Conservation (phyloP, 1,140 invertebrate species). For the Pinna nobilis region DNA sequence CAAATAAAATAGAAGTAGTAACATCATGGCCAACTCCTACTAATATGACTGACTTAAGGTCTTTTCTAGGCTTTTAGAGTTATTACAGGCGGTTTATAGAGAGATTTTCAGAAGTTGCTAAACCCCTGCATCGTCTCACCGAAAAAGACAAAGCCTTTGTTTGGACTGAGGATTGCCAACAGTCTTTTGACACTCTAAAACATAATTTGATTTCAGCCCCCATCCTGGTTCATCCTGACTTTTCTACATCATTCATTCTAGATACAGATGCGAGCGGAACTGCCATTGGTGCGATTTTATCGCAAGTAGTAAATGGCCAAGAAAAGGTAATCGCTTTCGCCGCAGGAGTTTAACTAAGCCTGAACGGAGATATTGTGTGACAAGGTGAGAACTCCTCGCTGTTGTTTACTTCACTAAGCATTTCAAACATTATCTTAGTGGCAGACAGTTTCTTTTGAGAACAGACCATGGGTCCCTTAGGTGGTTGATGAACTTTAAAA, state of each 20-base stretch:
- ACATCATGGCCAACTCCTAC: not conserved
- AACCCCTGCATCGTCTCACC: constrained; percentile 17
- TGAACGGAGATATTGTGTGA: not conserved
- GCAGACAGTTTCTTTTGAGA: not conserved
- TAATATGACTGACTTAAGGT: constrained; percentile 47
- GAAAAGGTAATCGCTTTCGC: constrained; percentile 11
- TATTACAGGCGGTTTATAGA: constrained; percentile 20
- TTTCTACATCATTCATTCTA: not conserved
- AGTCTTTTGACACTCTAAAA: constrained; percentile 20
- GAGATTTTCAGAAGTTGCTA: not conserved
- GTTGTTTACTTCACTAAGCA: constrained; percentile 16
- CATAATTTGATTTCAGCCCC: constrained; percentile 17
- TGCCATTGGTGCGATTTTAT: constrained; percentile 1
- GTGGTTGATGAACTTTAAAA: not conserved
- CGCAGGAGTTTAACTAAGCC: not conserved
- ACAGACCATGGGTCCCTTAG: not conserved
- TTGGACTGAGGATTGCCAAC: constrained; percentile 28
- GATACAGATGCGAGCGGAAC: constrained; percentile 34
- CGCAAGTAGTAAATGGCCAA: constrained; percentile 1
- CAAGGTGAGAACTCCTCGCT: constrained; percentile 10
- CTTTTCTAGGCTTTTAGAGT: constrained; percentile 50
- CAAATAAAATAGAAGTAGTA: not conserved
- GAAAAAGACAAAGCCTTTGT: not conserved
- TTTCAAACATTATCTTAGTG: not conserved
- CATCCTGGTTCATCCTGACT: not conserved